Base-by-base conservation (phyloP, 2,888 invertebrate species). In the Cataglyphis albicans region DNA sequence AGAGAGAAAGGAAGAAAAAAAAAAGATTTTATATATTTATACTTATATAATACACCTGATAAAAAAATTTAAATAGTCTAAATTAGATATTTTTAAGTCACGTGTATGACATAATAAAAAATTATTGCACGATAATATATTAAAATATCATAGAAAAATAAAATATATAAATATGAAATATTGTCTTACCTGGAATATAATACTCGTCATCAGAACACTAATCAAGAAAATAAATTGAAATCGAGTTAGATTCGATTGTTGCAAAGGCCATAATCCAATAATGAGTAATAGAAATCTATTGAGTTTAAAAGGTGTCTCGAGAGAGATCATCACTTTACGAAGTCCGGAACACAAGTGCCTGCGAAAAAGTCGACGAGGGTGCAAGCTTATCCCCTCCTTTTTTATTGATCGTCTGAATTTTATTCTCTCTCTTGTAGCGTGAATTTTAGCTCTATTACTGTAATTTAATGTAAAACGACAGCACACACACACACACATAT, bases 181-280 rank as follows among this genome's bases (percentile, higher is more conserved):
- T 25, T 25, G 25, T 3, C 12, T 5, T 57, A 15, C 57, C 57
- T 57, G 57, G 12, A 57, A 57, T 25, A 57, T 5, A 25, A 57
- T 1, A 25, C 4, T 1, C 1, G 25, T 32, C 12, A 3, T n/a
- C 7, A 63, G 3, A 35, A 68, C 21, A 68, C 0, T 4, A 1
- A 7, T 7, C 10, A 52, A 12, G 3, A 52, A 68, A n/a, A 48
- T 35, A 5, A 55, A 38, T 1, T 35, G 70, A 70, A 55, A 9
- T 70, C 6, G 32, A 4, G 25, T 38, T 3, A 72, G 5, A 25
- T 38, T 72, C 0, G 70, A 35, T 55, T 38, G 70, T 32, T 72
- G 38, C 21, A 38, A 25, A 57, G 72, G 57, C 72, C 72, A 72
- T 21, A 57, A 25, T 3, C 72, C 57, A 3, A 72, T 7, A 38